phyloP scores from a whole-genome alignment of 1,140 invertebrate genomes.

The Amyelois transitella region DNA sequence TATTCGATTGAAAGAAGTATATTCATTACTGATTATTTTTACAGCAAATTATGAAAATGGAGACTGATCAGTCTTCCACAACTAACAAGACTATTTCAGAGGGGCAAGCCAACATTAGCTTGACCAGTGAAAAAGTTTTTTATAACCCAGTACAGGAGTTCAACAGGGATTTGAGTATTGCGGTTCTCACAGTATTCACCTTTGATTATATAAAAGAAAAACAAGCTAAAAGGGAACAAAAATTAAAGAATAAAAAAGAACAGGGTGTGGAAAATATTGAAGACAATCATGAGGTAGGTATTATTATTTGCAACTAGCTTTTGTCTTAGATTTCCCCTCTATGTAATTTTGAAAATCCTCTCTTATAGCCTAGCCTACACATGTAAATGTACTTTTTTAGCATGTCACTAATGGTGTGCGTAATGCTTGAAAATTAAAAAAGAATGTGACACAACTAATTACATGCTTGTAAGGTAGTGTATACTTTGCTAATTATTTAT shows the following conservation, averaged over 20 bases:
- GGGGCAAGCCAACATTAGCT: conserved; percentile 83
- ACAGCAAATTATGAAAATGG: conserved; percentile 49
- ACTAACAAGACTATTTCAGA: conserved; percentile 71
- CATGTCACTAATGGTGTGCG: no score
- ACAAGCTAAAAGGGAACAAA: conserved; percentile 20
- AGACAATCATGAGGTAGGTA: not conserved
- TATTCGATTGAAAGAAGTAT: no score
- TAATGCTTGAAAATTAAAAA: no score
- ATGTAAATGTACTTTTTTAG: no score
- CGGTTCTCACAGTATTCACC: conserved; percentile 77
- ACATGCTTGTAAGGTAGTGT: not conserved
- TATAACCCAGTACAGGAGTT: conserved; percentile 99
- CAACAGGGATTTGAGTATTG: conserved; percentile 93
- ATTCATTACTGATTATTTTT: conserved; percentile 5
- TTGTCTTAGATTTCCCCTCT: no score
- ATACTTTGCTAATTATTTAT: conserved; percentile 13
- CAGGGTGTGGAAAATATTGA: not conserved
- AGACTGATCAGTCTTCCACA: conserved; percentile 10
- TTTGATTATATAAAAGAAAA: conserved; percentile 56
- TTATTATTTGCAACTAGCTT: no score
- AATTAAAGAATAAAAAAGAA: conserved; percentile 24
- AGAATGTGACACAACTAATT: no score
- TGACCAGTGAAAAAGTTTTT: conserved; percentile 86
- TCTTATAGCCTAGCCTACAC: no score
- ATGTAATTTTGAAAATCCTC: no score